These are phyloP conservation scores for Aphelinus certus DNA, from an alignment of 1,140 invertebrate species.

Conservation along the genomic window DNA sequence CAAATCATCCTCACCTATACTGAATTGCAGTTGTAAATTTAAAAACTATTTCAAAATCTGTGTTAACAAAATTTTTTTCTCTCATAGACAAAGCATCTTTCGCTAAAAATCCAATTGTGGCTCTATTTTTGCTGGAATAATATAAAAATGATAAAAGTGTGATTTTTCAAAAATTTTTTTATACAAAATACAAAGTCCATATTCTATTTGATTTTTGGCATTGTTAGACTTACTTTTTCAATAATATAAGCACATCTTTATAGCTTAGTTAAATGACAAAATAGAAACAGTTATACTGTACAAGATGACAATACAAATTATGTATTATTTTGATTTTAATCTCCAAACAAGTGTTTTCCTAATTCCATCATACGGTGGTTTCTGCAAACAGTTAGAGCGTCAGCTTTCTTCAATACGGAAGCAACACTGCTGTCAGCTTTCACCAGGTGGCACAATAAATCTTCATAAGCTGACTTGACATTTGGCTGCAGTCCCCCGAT, in stretches of 20 bases:
- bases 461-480: slow-evolving; percentile 89
- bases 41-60: slow-evolving; percentile 35
- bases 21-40: slow-evolving; percentile 28
- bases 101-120: slow-evolving; percentile 14
- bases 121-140: slow-evolving; percentile 30
- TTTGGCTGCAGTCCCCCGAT: slow-evolving; percentile 82
- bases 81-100: slow-evolving; percentile 12
- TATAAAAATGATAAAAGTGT: slow-evolving; percentile 18
- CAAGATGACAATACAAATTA: slow-evolving; percentile 22
- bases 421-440: slow-evolving; percentile 80
- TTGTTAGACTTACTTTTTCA: slow-evolving; percentile 21
- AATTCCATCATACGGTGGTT: slow-evolving; percentile 89
- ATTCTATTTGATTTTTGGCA: slow-evolving; percentile 34
- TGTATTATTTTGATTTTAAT: slow-evolving; percentile 66
- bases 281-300: slow-evolving; percentile 38
- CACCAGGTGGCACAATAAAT: slow-evolving; percentile 85
- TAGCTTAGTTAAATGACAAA: slow-evolving; percentile 26
- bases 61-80: slow-evolving; percentile 31
- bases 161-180: slow-evolving; percentile 9
- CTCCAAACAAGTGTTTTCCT: slow-evolving; percentile 84
- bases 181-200: slow-evolving; percentile 33
- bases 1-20: slow-evolving; percentile 25
- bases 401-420: slow-evolving; percentile 83
- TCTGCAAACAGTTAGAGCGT: slow-evolving; percentile 82
- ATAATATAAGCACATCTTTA: slow-evolving; percentile 26